Evolutionary conservation across 2,113 vertebrate genomes (phyloP).

Genomic region (Conger conger): DNA sequence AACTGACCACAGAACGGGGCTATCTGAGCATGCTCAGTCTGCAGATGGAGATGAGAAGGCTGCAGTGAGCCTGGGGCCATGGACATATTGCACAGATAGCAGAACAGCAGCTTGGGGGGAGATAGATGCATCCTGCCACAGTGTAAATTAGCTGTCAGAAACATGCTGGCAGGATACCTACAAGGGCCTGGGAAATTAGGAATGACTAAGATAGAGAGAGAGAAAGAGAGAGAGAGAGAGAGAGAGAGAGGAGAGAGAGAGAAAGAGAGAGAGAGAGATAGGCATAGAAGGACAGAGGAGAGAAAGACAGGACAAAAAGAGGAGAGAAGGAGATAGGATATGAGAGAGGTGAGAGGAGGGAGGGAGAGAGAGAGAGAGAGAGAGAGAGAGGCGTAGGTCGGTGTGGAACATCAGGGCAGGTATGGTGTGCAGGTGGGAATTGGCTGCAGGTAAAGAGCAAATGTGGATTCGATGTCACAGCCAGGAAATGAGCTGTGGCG

Average conservation of each 20-base stretch:
- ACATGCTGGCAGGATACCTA: conserved; percentile 37
- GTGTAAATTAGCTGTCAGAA: conserved; percentile 65
- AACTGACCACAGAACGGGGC: not conserved
- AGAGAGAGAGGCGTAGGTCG: conserved; percentile 24
- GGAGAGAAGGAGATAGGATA: not conserved
- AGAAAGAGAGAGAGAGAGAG: conserved; percentile 38
- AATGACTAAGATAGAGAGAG: conserved; percentile 36
- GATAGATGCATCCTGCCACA: conserved; percentile 61
- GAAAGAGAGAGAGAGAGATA: not conserved
- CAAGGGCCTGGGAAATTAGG: conserved; percentile 46
- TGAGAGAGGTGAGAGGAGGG: conserved; percentile 5
- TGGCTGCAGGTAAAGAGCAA: conserved; percentile 29
- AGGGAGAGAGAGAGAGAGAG: conserved; percentile 28
- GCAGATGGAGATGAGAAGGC: not conserved
- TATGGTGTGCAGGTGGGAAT: conserved; percentile 2
- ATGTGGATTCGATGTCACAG: conserved; percentile 29
- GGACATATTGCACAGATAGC: conserved; percentile 20
- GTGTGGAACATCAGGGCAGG: conserved; percentile 45
- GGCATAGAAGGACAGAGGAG: no score
- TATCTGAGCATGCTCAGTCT: not conserved
- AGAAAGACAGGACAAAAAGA: not conserved
- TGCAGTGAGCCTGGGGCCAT: conserved; percentile 25
- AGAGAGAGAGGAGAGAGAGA: conserved; percentile 12
- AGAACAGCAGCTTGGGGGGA: conserved; percentile 35
- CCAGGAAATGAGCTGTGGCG: conserved; percentile 8